These are phyloP conservation scores for Eueides isabella DNA, from an alignment of 1,140 invertebrate genomes.

Conservation along the genomic window DNA sequence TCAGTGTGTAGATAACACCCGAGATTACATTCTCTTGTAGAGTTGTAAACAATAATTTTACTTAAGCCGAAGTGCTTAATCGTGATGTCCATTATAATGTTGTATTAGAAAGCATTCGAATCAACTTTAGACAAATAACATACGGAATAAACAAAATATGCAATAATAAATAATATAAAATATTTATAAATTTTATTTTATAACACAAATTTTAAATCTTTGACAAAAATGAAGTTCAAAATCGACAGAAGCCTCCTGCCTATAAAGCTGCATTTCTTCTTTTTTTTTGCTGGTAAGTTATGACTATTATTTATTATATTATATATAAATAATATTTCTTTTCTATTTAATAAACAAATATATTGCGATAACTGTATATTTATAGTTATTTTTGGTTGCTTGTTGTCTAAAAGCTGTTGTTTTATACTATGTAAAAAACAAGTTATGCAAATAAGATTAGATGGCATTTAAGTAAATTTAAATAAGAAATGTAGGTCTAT, in stretches of 20 bases:
- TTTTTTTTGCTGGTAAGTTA: conserved; percentile 89
- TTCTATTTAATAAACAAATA: too few relatives aligned
- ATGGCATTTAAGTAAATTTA: too few relatives aligned
- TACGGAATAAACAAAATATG: background rate
- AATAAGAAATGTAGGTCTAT: too few relatives aligned
- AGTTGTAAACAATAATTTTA: conserved; percentile 40
- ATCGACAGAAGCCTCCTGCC: conserved; percentile 87
- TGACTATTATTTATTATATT: background rate
- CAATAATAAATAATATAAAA: background rate
- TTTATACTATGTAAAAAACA: too few relatives aligned
- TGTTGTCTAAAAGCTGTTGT: too few relatives aligned
- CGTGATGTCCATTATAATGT: conserved; percentile 30
- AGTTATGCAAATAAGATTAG: too few relatives aligned
- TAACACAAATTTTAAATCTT: background rate
- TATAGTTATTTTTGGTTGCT: too few relatives aligned
- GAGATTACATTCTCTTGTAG: conserved; percentile 3
- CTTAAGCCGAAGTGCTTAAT: conserved; percentile 32
- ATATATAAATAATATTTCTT: too few relatives aligned
- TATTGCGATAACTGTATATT: too few relatives aligned
- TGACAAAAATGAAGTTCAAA: conserved; percentile 79
- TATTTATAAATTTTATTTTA: background rate
- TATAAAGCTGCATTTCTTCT: conserved; percentile 91
- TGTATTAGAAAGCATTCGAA: conserved; percentile 44
- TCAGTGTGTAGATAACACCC: background rate
- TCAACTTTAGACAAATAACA: conserved; percentile 12